phyloP scores from a whole-genome alignment of 1,140 invertebrate genomes.

The Bathynomus jamesi region DNA sequence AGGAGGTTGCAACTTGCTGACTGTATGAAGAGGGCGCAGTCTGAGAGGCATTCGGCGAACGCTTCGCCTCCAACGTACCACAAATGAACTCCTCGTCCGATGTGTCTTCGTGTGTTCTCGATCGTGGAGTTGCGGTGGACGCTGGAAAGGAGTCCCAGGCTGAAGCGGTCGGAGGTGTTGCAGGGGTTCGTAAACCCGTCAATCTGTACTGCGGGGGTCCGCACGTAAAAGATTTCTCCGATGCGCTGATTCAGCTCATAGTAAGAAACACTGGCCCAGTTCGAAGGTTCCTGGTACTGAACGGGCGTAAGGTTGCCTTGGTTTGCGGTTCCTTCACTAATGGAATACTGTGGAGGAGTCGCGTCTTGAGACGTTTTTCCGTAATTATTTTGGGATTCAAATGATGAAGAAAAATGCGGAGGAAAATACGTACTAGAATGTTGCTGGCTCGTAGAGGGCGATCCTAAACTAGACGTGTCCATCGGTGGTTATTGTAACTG shows the following conservation, averaged over 20 bases:
- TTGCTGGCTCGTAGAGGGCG: background rate
- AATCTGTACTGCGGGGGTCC: slow-evolving; percentile 45
- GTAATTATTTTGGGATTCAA: too few relatives aligned
- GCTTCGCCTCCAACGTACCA: slow-evolving; percentile 40
- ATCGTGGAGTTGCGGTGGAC: slow-evolving; percentile 56
- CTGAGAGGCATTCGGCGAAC: slow-evolving; percentile 81
- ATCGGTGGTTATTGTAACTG: background rate
- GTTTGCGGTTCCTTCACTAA: background rate
- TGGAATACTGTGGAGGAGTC: background rate
- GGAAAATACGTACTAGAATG: background rate
- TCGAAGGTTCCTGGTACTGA: slow-evolving; percentile 48
- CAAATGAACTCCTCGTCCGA: slow-evolving; percentile 49
- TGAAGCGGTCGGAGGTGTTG: slow-evolving; percentile 45
- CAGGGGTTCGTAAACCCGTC: background rate
- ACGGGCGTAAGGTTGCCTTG: slow-evolving; percentile 39
- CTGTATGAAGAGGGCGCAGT: slow-evolving; percentile 93
- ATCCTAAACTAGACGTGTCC: too few relatives aligned
- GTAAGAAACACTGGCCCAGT: slow-evolving; percentile 54
- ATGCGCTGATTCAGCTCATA: slow-evolving; percentile 54
- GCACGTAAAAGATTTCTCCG: slow-evolving; percentile 51
- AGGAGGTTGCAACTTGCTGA: slow-evolving; percentile 93
- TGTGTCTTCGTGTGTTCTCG: slow-evolving; percentile 54
- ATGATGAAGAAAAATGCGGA: background rate
- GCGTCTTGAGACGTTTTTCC: background rate
- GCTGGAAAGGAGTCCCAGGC: slow-evolving; percentile 52